Evolutionary conservation across 2,888 invertebrate genomes (phyloP), one percentile per base, ranked within the genome.

Genomic region (Campoplex capitator): DNA sequence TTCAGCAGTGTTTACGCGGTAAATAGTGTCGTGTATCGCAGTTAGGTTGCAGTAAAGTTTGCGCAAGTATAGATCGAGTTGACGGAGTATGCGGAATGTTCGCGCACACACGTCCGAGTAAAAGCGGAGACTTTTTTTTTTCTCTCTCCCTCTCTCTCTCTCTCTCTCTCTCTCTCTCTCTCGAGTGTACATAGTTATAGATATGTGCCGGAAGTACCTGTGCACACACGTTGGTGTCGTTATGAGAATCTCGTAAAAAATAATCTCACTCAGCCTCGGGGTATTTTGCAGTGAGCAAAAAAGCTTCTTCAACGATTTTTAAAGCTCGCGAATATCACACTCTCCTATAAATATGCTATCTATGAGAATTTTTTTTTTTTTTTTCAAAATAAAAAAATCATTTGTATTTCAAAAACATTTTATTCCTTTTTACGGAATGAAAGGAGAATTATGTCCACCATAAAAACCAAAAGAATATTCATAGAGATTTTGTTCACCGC

Each of bases 231-330:
- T 11, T 4, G 38, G 73, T 58, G 70, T 38, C 54, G 74, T 85
- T 82, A 85, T 74, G 85, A 74, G 48, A 28, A 28, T 58, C 67
- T 68, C 82, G 74, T 85, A 85, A 85, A 85, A 85, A 82, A 78
- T 82, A 74, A 82, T 82, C 77, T 85, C 62, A 56, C 32, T 68
- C 51, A 67, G 51, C 51, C 56, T 78, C 48, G 67, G 45, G 67
- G 77, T 58, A 67, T 74, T 56, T 51, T 23, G 28, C 23, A 38
- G 18, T 23, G 78, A 48, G 45, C n/a, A 42, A 56, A 82, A 85
- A 78, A 78, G 62, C 51, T n/a, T 51, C 68, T 45, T 68, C 51
- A 48, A 48, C 45, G 45, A 74, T 62, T 62, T 62, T 32, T 16
- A 62, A 62, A 62, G 62, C 32, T 62, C 62, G 62, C 16, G 62